Evolutionary conservation across 2,888 invertebrate genomes (phyloP).

Genomic region (Eueremaeus valkanovi): DNA sequence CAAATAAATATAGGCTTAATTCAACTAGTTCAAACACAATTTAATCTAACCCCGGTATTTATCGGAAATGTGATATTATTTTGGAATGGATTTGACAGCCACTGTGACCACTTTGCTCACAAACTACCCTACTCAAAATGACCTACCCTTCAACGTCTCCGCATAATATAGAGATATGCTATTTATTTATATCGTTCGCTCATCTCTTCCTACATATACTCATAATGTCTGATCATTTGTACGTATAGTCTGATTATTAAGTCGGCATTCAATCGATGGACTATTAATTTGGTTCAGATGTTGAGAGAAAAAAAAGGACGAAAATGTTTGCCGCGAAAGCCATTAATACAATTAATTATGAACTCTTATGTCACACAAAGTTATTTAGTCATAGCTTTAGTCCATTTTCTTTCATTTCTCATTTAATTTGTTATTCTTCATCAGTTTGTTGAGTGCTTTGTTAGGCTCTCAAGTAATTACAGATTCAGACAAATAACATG

Average conservation of each 20-base stretch:
- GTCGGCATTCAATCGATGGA: not conserved
- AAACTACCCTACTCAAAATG: too few relatives aligned
- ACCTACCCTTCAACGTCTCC: too few relatives aligned
- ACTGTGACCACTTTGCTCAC: too few relatives aligned
- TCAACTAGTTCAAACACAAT: too few relatives aligned
- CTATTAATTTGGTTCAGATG: constrained; percentile 11
- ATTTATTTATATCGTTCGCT: not conserved
- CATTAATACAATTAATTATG: not conserved
- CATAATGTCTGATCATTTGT: not conserved
- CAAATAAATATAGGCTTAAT: too few relatives aligned
- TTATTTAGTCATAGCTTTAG: not conserved
- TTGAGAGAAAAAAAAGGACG: not conserved
- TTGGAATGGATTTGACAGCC: too few relatives aligned
- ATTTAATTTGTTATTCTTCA: not conserved
- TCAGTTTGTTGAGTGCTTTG: not conserved
- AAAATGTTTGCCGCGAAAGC: not conserved
- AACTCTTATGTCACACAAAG: too few relatives aligned
- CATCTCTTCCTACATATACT: not conserved
- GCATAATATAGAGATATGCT: too few relatives aligned
- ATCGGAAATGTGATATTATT: too few relatives aligned
- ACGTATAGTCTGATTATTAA: not conserved
- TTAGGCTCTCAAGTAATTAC: not conserved
- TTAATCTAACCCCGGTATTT: too few relatives aligned
- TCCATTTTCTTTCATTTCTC: not conserved
- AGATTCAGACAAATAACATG: not conserved